phyloP scores from a whole-genome alignment of 2,797 vertebrate genomes.

The Perdix hodgsoniae region DNA sequence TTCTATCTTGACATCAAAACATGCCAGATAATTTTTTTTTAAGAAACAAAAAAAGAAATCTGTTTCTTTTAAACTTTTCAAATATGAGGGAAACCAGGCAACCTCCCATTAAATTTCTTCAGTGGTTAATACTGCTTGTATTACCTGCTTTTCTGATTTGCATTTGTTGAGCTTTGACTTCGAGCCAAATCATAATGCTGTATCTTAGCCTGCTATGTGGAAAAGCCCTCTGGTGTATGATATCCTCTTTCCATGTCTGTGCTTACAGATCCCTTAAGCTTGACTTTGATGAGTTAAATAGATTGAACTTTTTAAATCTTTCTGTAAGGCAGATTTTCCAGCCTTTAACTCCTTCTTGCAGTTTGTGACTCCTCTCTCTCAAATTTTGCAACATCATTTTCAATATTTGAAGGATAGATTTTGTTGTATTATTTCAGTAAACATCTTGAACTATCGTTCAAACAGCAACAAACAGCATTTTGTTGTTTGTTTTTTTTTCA shows the following conservation, averaged over 20 bases:
- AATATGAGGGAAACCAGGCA: background rate
- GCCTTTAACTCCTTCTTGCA: background rate
- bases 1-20: background rate
- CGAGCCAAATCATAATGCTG: background rate
- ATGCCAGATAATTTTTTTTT: background rate
- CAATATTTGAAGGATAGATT: background rate
- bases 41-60: background rate
- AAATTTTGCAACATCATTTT: background rate
- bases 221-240: background rate
- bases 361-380: background rate
- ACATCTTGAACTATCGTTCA: too few species aligned
- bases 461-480: background rate
- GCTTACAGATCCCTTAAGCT: constrained; percentile 11
- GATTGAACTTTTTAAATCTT: constrained; percentile 27
- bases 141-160: background rate
- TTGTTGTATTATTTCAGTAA: background rate
- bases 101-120: background rate
- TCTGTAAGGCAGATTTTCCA: constrained; percentile 34
- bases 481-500: background rate
- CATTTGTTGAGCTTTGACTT: background rate
- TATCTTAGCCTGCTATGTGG: background rate
- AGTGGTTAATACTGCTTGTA: background rate
- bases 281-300: constrained; percentile 44
- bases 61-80: background rate
- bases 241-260: background rate